Evolutionary conservation across 2,797 vertebrate species (phyloP).

Genomic region (Heteromormyrus szaboi): DNA sequence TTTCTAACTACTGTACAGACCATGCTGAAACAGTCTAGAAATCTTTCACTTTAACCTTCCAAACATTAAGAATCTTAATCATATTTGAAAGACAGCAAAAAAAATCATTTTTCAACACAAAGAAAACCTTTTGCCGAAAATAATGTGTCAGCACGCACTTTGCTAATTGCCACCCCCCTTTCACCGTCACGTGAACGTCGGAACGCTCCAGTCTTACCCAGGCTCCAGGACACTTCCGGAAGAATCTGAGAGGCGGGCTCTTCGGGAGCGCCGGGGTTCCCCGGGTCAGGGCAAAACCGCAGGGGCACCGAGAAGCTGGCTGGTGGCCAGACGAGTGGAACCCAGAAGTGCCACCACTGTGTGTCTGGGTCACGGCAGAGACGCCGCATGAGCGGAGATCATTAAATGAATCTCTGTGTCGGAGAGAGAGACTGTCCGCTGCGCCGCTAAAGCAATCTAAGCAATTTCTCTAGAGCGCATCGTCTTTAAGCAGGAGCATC

Average conservation of each 20-base stretch:
- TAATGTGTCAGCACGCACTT: not conserved
- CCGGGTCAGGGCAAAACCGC: not conserved
- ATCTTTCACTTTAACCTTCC: not conserved
- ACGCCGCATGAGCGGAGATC: not conserved
- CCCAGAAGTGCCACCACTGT: not conserved
- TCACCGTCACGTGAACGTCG: not conserved
- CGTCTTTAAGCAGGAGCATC: constrained; percentile 25
- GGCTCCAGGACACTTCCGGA: not conserved
- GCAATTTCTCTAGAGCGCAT: not conserved
- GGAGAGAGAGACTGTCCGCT: not conserved
- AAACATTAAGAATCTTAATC: constrained; percentile 2
- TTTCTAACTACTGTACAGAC: not conserved
- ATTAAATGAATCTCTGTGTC: not conserved
- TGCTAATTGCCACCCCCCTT: not conserved
- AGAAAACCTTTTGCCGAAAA: not conserved
- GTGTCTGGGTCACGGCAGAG: not conserved
- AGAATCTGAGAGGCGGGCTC: not conserved
- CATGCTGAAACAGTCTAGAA: not conserved
- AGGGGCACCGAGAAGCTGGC: not conserved
- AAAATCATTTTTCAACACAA: not conserved
- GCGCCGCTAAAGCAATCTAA: not conserved
- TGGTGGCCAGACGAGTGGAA: not conserved
- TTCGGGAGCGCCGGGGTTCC: not conserved
- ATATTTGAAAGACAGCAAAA: not conserved
- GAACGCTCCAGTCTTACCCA: not conserved